A percentile compares a stretch with the other conserved stretches of the same genome.
Conservation (phyloP, 1,140 invertebrate genomes). For the Habropoda laboriosa region DNA sequence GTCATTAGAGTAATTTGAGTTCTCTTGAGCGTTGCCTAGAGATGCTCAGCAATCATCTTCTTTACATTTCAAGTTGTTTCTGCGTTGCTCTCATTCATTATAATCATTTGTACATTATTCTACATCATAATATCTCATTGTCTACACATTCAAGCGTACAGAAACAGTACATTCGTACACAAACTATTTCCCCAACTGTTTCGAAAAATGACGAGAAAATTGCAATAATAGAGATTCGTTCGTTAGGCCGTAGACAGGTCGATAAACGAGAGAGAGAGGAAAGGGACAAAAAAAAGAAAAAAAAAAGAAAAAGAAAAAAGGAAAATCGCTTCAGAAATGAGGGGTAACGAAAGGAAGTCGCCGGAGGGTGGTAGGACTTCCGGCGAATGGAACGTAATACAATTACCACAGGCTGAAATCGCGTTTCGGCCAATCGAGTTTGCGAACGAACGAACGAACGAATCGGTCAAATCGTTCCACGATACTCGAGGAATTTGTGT, state of each 20-base stretch:
- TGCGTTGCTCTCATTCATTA: too few species aligned
- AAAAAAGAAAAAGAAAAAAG: slow-evolving; percentile 32
- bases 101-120: too few species aligned
- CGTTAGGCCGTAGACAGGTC: slow-evolving; percentile 14
- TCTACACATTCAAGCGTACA: too few species aligned
- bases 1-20: too few species aligned
- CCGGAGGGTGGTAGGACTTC: slow-evolving; percentile 42
- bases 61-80: too few species aligned
- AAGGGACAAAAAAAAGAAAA: slow-evolving; percentile 5
- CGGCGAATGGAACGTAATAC: slow-evolving; percentile 65
- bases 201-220: too few species aligned
- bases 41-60: too few species aligned
- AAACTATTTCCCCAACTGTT: too few species aligned
- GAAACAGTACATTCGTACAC: too few species aligned
- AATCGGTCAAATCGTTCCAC: slow-evolving; percentile 54
- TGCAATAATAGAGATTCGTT: not conserved
- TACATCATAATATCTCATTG: too few species aligned
- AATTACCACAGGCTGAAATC: slow-evolving; percentile 72
- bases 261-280: slow-evolving; percentile 37
- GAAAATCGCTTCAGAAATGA: slow-evolving; percentile 38
- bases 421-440: slow-evolving; percentile 72
- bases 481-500: slow-evolving; percentile 4
- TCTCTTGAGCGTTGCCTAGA: too few species aligned
- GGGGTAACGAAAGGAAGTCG: slow-evolving; percentile 32
- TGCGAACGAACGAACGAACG: slow-evolving; percentile 67